Evolutionary conservation across 35 echinoderm and acorn worm species (phyloP).

Genomic region (Diadema setosum): DNA sequence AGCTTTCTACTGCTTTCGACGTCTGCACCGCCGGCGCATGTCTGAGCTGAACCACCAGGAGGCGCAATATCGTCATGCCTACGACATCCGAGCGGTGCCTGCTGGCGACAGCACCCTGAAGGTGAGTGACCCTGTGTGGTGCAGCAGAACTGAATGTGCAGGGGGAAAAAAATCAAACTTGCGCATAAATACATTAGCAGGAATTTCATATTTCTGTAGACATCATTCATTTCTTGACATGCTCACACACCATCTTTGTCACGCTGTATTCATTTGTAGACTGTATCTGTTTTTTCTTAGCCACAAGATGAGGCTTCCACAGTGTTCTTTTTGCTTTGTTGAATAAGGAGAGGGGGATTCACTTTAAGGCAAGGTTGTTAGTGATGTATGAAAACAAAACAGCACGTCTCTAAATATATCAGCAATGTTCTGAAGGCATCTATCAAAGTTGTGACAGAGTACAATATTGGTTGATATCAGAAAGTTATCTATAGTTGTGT

Average conservation of each 20-base stretch:
- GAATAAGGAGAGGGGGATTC: too few species aligned
- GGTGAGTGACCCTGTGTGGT: conserved; percentile 3
- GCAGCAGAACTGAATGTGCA: background rate
- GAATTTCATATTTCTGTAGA: background rate
- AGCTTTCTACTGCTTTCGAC: conserved; percentile 23
- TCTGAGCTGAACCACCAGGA: conserved; percentile 33
- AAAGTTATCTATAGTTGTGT: too few species aligned
- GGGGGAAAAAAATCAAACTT: background rate
- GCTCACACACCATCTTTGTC: background rate
- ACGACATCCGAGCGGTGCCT: conserved; percentile 77
- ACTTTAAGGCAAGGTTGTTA: too few species aligned
- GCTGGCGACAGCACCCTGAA: conserved; percentile 92
- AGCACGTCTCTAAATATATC: too few species aligned
- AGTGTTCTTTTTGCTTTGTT: too few species aligned
- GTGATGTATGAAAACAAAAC: too few species aligned
- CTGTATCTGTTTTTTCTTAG: too few species aligned
- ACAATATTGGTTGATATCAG: too few species aligned
- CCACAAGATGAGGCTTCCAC: too few species aligned
- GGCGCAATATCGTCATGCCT: conserved; percentile 50
- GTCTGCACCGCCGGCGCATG: conserved; percentile 50
- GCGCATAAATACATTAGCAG: background rate
- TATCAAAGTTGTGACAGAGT: too few species aligned
- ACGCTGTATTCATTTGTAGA: too few species aligned
- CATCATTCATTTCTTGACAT: background rate
- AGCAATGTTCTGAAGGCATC: too few species aligned